Evolutionary conservation across 2,113 vertebrate species (phyloP), one percentile per base, ranked within the genome.

Genomic region (Orientallactaga bullata): DNA sequence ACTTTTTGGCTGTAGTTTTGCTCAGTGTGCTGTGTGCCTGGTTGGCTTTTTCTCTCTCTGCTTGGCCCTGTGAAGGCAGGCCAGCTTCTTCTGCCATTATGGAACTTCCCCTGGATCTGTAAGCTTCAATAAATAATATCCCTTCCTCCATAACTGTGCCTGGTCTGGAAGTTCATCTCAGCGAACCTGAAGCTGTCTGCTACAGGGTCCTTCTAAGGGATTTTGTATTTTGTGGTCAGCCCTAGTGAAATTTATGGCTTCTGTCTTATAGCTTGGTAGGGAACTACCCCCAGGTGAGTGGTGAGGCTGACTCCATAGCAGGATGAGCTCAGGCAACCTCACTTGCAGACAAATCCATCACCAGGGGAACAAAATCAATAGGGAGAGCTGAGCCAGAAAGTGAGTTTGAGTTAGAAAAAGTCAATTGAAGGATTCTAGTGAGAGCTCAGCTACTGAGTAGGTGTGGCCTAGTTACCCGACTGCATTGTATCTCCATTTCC

Each of bases 131-230:
- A n/a, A n/a, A n/a, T n/a, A n/a, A n/a, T n/a, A n/a, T n/a, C n/a
- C n/a, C n/a, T n/a, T n/a, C n/a, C n/a, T n/a, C n/a, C n/a, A n/a
- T n/a, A n/a, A n/a, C n/a, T n/a, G n/a, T n/a, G n/a, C n/a, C n/a
- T n/a, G n/a, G n/a, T n/a, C n/a, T n/a, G n/a, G n/a, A n/a, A n/a
- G n/a, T n/a, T n/a, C n/a, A n/a, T n/a, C n/a, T n/a, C n/a, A n/a
- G n/a, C n/a, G n/a, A n/a, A n/a, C n/a, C n/a, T n/a, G n/a, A n/a
- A n/a, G n/a, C n/a, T n/a, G n/a, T n/a, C n/a, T n/a, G n/a, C n/a
- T n/a, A n/a, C n/a, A n/a, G n/a, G n/a, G n/a, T n/a, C 69, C 74
- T 92, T 85, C 32, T 91, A 88, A 95, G 65, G 42, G 11, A 91
- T 91, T 80, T 2, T 84, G 73, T 37, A 58, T 55, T 85, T 79